A percentile compares a stretch with the other conserved stretches of the same genome.
Evolutionary conservation across 2,888 invertebrate species (phyloP).

Genomic region (Ptychoptera contaminata): DNA sequence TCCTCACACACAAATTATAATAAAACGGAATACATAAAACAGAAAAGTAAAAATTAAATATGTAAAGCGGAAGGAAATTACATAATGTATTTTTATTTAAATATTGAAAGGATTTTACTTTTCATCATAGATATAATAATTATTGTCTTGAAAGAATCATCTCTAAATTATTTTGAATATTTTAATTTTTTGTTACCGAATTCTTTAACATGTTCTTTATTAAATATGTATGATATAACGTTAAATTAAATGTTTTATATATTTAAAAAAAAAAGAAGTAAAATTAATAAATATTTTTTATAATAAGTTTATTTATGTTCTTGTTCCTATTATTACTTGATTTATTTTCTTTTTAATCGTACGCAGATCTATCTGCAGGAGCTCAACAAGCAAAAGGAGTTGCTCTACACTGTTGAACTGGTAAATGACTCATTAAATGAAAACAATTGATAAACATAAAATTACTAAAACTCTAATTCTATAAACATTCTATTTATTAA

Average conservation of each 20-base stretch:
- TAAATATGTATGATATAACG: conserved; percentile 1
- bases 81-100: no score
- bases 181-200: no score
- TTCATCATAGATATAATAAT: no score
- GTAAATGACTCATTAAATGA: conserved; percentile 35
- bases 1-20: no score
- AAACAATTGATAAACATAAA: background rate
- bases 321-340: background rate
- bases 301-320: background rate
- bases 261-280: background rate
- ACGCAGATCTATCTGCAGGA: conserved; percentile 77
- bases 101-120: no score
- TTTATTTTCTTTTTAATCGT: conserved; percentile 26
- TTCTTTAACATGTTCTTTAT: background rate
- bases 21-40: no score
- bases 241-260: background rate
- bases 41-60: no score
- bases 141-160: no score
- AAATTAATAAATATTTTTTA: background rate
- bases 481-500: no score
- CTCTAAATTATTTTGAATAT: no score
- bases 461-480: no score
- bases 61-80: no score
- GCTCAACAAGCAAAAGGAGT: conserved; percentile 74
- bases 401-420: conserved; percentile 70